Evolutionary conservation across 2,888 invertebrate species (phyloP), one percentile per base, ranked within the genome.

Genomic region (Alviniconcha strummeri): DNA sequence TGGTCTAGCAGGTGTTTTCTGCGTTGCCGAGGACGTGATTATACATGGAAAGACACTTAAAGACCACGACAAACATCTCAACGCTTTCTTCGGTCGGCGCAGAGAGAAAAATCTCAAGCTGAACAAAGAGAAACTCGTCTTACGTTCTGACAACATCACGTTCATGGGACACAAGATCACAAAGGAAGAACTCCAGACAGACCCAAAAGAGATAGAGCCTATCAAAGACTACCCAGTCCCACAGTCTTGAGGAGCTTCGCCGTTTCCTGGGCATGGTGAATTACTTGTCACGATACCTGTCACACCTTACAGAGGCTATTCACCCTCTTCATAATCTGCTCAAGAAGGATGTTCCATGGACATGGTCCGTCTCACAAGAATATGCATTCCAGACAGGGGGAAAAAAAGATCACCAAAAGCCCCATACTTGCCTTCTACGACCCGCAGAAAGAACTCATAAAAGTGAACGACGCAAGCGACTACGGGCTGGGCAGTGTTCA

Each of bases 401-500:
- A 88, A 72, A 13, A 54, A 19, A 56, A 60, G 55, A 83, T 78
- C 19, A 57, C 17, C 3, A 79, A 84, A 15, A 84, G 87, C 4
- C 88, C 88, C 57, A 82, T 85, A 9, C 84, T 89, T 9, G 72
- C 84, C 8, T 88, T 80, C 64, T 88, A 84, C 72, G 85, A 88
- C 36, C 78, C 80, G 8, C 52, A 36, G 0, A 83, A 86, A 17
- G 74, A 79, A 52, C 83, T 85, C 9, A 80, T 72, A n/a, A 56
- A 87, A 4, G 82, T 85, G 15, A 86, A 87, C 64, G 89, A 89
- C 77, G 88, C 88, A 9, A 86, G 86, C 54, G 85, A 86, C 15
- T 83, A 88, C 81, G 88, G 89, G 7, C 36, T 89, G 5, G 89
- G 88, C 6, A 82, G 88, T 72, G 87, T 85, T 0, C n/a, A 88